Evolutionary conservation across 2,113 vertebrate genomes (phyloP).

Genomic region (Alexandromys fortis): DNA sequence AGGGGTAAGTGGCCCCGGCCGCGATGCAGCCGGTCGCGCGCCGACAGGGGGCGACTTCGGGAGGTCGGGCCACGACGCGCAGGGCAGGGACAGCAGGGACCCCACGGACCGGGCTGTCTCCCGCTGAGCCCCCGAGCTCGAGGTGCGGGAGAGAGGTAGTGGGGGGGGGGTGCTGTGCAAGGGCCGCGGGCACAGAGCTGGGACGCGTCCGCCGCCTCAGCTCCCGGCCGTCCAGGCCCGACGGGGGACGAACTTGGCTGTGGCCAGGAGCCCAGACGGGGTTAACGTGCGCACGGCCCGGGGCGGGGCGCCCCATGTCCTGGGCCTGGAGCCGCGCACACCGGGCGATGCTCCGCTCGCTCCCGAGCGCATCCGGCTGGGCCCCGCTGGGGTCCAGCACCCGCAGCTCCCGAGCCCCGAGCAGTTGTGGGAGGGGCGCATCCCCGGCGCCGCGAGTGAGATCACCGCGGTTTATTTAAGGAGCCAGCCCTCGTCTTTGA

Average conservation of each 20-base stretch:
- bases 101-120: not conserved
- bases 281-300: not conserved
- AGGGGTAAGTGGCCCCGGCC: conserved; percentile 86
- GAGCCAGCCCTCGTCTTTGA: conserved; percentile 85
- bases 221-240: conserved; percentile 18
- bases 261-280: not conserved
- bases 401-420: not conserved
- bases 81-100: not conserved
- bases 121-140: not conserved
- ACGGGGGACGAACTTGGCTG: not conserved
- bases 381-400: not conserved
- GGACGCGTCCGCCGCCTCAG: not conserved
- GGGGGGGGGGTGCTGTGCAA: rapidly evolving
- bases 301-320: not conserved
- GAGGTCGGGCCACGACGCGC: not conserved
- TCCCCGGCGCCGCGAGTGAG: conserved; percentile 81
- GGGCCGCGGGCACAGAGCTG: not conserved
- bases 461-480: conserved; percentile 87
- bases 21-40: conserved; percentile 13
- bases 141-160: not conserved
- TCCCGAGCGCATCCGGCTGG: not conserved
- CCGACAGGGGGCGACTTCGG: conserved; percentile 74
- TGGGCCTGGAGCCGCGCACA: not conserved
- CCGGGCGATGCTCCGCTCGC: not conserved
- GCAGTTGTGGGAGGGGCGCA: conserved; percentile 47